phyloP scores from a whole-genome alignment of 2,888 invertebrate species.

The Drosophila subquinaria region DNA sequence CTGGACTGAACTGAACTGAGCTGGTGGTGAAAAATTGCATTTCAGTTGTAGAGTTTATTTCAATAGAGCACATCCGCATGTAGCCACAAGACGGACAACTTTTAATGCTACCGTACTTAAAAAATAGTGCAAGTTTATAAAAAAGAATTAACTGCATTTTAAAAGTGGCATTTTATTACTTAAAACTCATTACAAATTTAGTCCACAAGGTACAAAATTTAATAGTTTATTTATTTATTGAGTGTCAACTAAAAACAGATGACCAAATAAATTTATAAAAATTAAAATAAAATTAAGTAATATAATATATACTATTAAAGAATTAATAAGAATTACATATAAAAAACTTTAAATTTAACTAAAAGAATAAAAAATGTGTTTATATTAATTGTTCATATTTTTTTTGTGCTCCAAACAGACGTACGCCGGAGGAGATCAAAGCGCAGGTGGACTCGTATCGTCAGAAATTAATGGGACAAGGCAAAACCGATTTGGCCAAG shows the following conservation, averaged over 20 bases:
- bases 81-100: slow-evolving; percentile 40
- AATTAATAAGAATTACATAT: no score
- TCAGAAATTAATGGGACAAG: slow-evolving; percentile 91
- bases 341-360: no score
- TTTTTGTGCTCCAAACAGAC: slow-evolving; percentile 87
- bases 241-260: no score
- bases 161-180: background rate
- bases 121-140: slow-evolving; percentile 14
- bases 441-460: slow-evolving; percentile 95
- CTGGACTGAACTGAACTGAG: slow-evolving; percentile 36
- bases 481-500: slow-evolving; percentile 87
- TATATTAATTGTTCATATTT: background rate
- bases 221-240: background rate
- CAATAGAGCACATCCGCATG: slow-evolving; percentile 65
- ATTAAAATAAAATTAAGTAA: no score
- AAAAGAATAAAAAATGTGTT: background rate
- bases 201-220: background rate
- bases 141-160: background rate
- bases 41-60: slow-evolving; percentile 82
- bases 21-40: slow-evolving; percentile 78
- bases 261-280: no score
- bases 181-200: background rate
- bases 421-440: slow-evolving; percentile 93
- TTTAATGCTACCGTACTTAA: slow-evolving; percentile 8
- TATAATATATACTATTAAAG: no score